phyloP scores from a whole-genome alignment of 1,140 invertebrate species.

The Lepeophtheirus salmonis region DNA sequence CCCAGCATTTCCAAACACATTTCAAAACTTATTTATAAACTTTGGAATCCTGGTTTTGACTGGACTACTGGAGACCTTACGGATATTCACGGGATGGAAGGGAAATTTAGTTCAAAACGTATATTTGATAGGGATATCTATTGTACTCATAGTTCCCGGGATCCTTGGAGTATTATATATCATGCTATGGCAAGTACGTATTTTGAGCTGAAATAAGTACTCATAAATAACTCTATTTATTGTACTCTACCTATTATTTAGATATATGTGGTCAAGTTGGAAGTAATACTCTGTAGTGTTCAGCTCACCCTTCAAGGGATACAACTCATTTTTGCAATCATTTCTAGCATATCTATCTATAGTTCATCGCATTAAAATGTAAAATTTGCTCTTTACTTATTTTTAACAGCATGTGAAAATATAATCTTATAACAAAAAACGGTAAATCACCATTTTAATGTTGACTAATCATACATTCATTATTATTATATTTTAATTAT shows the following conservation, averaged over 20 bases:
- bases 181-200: neutral
- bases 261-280: neutral
- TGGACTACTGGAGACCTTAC: neutral
- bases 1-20: neutral
- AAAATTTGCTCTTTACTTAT: no score
- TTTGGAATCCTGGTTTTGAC: neutral
- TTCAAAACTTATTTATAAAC: neutral
- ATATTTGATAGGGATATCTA: neutral
- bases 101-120: neutral
- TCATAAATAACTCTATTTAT: neutral
- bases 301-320: neutral
- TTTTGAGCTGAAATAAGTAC: no score
- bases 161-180: slow-evolving; percentile 1
- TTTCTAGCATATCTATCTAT: slow-evolving; percentile 1
- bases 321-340: slow-evolving; percentile 1
- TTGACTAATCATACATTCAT: no score
- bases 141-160: neutral
- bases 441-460: no score
- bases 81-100: slow-evolving; percentile 7
- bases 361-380: neutral
- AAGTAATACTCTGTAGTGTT: slow-evolving; percentile 1
- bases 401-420: no score
- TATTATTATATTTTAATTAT: no score
- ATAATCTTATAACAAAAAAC: no score
- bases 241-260: neutral